These are phyloP conservation scores for Mellilla xanthometata DNA, from an alignment of 2,888 invertebrate genomes.

Conservation along the genomic window DNA sequence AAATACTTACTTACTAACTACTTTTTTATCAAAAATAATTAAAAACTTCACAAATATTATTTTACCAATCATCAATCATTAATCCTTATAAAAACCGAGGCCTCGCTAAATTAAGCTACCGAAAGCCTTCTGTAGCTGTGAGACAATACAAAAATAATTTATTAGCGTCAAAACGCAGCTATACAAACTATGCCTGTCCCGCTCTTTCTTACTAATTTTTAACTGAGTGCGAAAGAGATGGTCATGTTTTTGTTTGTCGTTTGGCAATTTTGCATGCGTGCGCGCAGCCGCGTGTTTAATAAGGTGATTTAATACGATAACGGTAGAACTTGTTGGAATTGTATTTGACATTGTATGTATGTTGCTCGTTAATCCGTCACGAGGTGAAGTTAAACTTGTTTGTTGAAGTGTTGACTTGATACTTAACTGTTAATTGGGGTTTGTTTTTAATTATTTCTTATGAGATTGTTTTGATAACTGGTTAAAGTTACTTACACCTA, in stretches of 20 bases:
- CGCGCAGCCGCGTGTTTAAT: constrained; percentile 52
- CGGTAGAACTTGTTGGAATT: constrained; percentile 43
- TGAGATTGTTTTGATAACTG: too few relatives aligned
- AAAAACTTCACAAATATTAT: not conserved
- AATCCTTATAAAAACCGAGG: constrained; percentile 11
- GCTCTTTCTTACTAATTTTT: constrained; percentile 21
- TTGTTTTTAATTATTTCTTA: not conserved
- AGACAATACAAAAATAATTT: constrained; percentile 40
- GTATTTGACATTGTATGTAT: constrained; percentile 39
- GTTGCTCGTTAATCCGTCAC: constrained; percentile 21
- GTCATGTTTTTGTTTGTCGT: constrained; percentile 22
- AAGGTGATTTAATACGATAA: constrained; percentile 58
- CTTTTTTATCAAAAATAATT: too few relatives aligned
- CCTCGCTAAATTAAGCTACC: constrained; percentile 22
- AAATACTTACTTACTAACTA: too few relatives aligned
- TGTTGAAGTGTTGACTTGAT: constrained; percentile 2
- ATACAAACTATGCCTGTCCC: constrained; percentile 24
- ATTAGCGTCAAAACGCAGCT: constrained; percentile 34
- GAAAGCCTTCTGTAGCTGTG: constrained; percentile 29
- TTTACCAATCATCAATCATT: constrained; percentile 9
- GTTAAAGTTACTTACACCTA: too few relatives aligned
- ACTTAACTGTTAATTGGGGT: not conserved
- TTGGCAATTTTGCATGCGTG: constrained; percentile 48
- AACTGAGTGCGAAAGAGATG: constrained; percentile 33
- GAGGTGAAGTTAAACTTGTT: constrained; percentile 15